Base-by-base conservation (phyloP, 2,888 invertebrate genomes). In the Linnaemya vulpina region DNA sequence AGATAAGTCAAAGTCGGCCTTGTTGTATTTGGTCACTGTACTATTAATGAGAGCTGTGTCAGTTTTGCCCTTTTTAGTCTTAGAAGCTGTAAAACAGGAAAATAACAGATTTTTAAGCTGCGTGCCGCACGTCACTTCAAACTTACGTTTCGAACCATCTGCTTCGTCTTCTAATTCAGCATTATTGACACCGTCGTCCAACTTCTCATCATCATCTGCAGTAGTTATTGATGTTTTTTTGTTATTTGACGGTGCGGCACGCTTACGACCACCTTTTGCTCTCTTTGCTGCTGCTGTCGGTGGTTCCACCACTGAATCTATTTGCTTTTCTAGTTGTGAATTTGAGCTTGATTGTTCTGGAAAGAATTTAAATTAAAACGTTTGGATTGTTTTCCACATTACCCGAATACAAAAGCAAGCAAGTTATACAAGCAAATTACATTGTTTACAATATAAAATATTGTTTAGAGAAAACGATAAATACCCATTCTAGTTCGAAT, bases 1-100 rank as follows among this genome's bases (percentile, higher is more conserved):
- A 7, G 87, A 74, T 90, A 93, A 95, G 11, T 92, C 91, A 88
- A 96, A 96, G 89, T 95, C 94, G 46, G 95, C 93, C 13, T 93
- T 92, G 65, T 94, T 93, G 88, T 94, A 95, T 88, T 94, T 93
- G 3, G 95, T 95, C 0, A 92, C 91, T 0, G 94, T 94, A 91
- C 94, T 94, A 90, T 95, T 96, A 91, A 94, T 51, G 4, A 79
- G 68, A 30, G 77, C 53, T 10, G 79, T n/a, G 53, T 68, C 79
- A 49, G 51, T 65, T 78, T 85, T 83, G 20, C 55, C 78, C 74
- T 89, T 90, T 79, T 90, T 90, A 63, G 82, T 58, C 63, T 90
- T 91, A 68, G 89, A 86, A 76, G 90, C 91, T 91, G 89, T 88
- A 90, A 90, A 89, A 90, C 90, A 89, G 70, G 88, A 88, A 88